Percentiles rank a stretch among this genome's conserved stretches.
These are phyloP conservation scores for Megastigmus dorsalis DNA, from an alignment of 2,888 invertebrate genomes.

Conservation along the genomic window DNA sequence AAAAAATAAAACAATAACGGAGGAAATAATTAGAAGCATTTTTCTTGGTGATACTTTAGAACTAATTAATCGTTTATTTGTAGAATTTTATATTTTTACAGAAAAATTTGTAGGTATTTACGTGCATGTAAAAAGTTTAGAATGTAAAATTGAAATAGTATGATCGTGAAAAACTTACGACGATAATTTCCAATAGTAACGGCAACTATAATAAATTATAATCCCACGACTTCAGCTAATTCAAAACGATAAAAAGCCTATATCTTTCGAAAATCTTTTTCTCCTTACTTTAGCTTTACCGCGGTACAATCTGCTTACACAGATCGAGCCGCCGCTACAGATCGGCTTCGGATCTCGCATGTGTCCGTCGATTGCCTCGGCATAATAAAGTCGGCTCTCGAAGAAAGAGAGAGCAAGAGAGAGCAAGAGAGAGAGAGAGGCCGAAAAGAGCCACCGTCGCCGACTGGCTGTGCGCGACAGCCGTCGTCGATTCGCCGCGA, in stretches of 20 bases:
- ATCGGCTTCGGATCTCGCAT: neutral
- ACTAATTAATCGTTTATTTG: too few species aligned
- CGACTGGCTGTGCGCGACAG: neutral
- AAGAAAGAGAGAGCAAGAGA: too few species aligned
- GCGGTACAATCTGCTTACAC: neutral
- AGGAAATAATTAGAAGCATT: too few species aligned
- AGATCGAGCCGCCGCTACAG: neutral
- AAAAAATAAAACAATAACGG: too few species aligned
- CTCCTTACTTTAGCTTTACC: neutral
- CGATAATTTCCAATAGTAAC: too few species aligned
- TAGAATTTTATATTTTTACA: too few species aligned
- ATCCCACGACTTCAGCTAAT: neutral
- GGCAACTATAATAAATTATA: too few species aligned
- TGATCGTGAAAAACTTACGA: too few species aligned
- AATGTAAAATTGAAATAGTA: too few species aligned
- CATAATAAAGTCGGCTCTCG: conserved; percentile 16
- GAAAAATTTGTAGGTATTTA: too few species aligned
- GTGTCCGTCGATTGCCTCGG: neutral
- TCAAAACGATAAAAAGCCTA: neutral
- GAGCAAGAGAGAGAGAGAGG: neutral
- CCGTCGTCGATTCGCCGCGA: neutral
- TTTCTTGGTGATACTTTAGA: too few species aligned
- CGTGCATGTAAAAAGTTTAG: too few species aligned
- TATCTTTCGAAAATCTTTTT: conserved; percentile 1
- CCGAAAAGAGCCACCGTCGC: neutral